Evolutionary conservation across 2,888 invertebrate genomes (phyloP).

Genomic region (Parapristionchus giblindavisi): DNA sequence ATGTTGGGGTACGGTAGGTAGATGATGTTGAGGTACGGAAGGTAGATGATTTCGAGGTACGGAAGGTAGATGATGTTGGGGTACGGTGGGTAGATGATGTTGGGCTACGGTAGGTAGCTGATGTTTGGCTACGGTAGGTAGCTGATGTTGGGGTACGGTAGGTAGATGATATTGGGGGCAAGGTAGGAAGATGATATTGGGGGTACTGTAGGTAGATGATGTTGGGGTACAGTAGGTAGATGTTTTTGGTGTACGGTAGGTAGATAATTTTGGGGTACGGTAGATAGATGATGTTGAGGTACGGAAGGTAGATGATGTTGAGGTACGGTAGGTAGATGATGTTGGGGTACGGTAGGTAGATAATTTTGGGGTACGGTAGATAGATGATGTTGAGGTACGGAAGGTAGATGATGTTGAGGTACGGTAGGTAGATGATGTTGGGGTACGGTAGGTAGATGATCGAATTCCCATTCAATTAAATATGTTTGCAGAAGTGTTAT

Average conservation of each 20-base stretch:
- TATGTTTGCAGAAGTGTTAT: too few relatives aligned
- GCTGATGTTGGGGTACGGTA: not conserved
- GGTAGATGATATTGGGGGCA: not conserved
- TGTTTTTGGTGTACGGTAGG: not conserved
- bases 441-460: not conserved
- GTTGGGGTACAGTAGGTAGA: not conserved
- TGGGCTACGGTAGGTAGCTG: not conserved
- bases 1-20: not conserved
- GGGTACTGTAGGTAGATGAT: not conserved
- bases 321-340: not conserved
- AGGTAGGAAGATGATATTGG: not conserved
- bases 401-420: not conserved
- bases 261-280: not conserved
- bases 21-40: not conserved
- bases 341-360: not conserved
- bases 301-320: not conserved
- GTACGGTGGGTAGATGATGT: not conserved
- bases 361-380: not conserved
- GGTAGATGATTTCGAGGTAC: not conserved
- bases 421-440: not conserved
- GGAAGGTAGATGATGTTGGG: not conserved
- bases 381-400: not conserved
- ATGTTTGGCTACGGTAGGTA: not conserved
- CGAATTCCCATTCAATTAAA: too few relatives aligned
- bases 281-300: not conserved